These are phyloP conservation scores for Pocota personata DNA, from an alignment of 2,888 invertebrate genomes.

Conservation along the genomic window DNA sequence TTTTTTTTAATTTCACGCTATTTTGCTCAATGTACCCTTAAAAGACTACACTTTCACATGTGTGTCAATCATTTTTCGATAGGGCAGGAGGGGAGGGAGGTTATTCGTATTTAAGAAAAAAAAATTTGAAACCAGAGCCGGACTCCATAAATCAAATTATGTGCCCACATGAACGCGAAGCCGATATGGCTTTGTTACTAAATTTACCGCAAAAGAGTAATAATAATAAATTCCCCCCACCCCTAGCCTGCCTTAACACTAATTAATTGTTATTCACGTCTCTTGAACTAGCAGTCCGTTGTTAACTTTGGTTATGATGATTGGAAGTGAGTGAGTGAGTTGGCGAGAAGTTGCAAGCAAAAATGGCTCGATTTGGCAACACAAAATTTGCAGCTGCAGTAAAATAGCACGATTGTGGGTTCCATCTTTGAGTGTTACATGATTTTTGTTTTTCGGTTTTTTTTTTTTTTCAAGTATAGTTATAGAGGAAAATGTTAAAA, in stretches of 20 bases:
- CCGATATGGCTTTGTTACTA: slow-evolving; percentile 39
- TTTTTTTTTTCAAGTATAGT: slow-evolving; percentile 6
- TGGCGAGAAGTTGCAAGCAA: not conserved
- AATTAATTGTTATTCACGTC: slow-evolving; percentile 49
- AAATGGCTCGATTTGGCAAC: slow-evolving; percentile 33
- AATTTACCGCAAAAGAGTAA: slow-evolving; percentile 45
- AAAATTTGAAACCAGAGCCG: slow-evolving; percentile 42
- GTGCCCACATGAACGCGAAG: not conserved
- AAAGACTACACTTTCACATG: slow-evolving; percentile 64
- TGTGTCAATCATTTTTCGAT: slow-evolving; percentile 37
- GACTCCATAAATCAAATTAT: slow-evolving; percentile 49
- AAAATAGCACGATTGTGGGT: slow-evolving; percentile 7
- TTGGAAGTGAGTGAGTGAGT: too few relatives aligned
- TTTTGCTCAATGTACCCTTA: slow-evolving; percentile 67
- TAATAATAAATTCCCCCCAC: not conserved
- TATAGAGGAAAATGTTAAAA: not conserved
- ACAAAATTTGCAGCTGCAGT: slow-evolving; percentile 16
- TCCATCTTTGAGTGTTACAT: slow-evolving; percentile 29
- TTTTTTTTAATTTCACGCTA: slow-evolving; percentile 52
- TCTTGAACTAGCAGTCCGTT: slow-evolving; percentile 14
- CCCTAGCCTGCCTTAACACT: slow-evolving; percentile 13
- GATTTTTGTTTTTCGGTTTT: slow-evolving; percentile 3
- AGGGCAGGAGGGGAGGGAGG: not conserved
- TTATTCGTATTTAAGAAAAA: not conserved
- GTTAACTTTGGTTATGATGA: not conserved